phyloP scores from a whole-genome alignment of 2,888 invertebrate genomes.

The Aplocera efformata region DNA sequence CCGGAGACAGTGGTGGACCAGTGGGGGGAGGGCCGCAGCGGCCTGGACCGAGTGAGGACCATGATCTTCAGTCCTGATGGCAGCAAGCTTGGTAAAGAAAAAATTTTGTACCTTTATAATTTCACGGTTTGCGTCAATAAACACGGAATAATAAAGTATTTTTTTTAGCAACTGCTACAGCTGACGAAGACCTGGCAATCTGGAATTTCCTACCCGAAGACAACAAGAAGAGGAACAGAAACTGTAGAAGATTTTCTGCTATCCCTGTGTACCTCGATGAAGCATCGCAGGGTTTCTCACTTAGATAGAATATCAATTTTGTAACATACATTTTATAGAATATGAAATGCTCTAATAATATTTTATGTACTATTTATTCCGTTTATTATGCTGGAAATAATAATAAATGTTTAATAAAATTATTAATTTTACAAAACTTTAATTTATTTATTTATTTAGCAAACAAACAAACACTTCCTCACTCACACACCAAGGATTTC shows the following conservation, averaged over 20 bases:
- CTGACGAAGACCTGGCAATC: slow-evolving; percentile 68
- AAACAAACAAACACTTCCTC: too few species aligned
- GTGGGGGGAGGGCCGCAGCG: slow-evolving; percentile 53
- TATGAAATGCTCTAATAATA: too few species aligned
- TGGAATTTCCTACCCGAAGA: slow-evolving; percentile 74
- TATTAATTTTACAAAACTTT: slow-evolving; percentile 3
- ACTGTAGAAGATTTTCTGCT: slow-evolving; percentile 44
- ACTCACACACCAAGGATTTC: too few species aligned
- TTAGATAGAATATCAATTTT: slow-evolving; percentile 31
- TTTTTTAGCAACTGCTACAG: slow-evolving; percentile 67
- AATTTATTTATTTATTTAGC: too few species aligned
- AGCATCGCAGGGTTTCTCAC: slow-evolving; percentile 44
- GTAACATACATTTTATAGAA: not conserved
- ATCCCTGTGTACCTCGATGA: slow-evolving; percentile 57
- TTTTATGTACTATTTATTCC: not conserved
- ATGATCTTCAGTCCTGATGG: slow-evolving; percentile 76
- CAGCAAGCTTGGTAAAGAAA: slow-evolving; percentile 70
- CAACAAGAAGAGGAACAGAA: slow-evolving; percentile 37
- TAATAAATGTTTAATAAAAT: slow-evolving; percentile 4
- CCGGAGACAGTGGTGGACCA: slow-evolving; percentile 64
- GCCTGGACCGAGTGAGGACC: slow-evolving; percentile 59
- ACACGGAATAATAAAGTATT: slow-evolving; percentile 3
- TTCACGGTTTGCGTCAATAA: not conserved
- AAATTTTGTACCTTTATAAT: too few species aligned
- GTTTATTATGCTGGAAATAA: slow-evolving; percentile 18